Base-by-base conservation (phyloP, 2,888 invertebrate genomes). In the Agapostemon virescens region DNA sequence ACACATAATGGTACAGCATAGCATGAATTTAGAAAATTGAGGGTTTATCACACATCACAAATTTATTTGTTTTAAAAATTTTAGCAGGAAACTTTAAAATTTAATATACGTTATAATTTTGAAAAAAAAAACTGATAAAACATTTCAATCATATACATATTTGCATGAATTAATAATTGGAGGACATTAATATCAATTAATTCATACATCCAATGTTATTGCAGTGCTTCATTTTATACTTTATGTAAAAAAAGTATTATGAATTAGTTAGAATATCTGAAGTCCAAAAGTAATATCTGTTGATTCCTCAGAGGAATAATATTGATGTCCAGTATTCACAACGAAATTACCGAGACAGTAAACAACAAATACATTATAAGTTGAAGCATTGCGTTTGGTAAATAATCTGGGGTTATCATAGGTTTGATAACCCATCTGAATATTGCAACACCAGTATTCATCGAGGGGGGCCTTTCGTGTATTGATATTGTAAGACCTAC, bases 391-490 rank as follows among this genome's bases (percentile, higher is more conserved):
- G 68, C 49, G 45, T 81, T 79, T 71, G 69, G 66, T 30, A 79
- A 61, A 79, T 82, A 83, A 87, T 81, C 84, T 77, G 66, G 77
- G 90, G 90, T 90, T 90, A 90, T 90, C 90, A 81, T 52, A 66
- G 52, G 68, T 23, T 72, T 30, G 89, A 89, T 90, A 89, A 88
- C 88, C 85, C 72, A 67, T n/a, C 52, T 73, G 69, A 68, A 71
- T 82, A 52, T 88, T 87, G 82, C 83, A 82, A 87, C 85, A 84
- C 75, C 79, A 75, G 72, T 79, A 81, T 82, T 88, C 88, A 80
- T 81, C 77, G 79, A 83, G 87, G 85, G 86, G 86, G 88, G 84
- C 81, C 83, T 87, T 72, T 11, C 52, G 42, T 71, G 71, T 67
- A 69, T 78, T 73, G 63, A 55, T 67, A 52, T n/a, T 81, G n/a